Percentiles rank a stretch among this genome's conserved stretches.
Conservation (phyloP, 2,888 invertebrate species). For the Apoda limacodes region DNA sequence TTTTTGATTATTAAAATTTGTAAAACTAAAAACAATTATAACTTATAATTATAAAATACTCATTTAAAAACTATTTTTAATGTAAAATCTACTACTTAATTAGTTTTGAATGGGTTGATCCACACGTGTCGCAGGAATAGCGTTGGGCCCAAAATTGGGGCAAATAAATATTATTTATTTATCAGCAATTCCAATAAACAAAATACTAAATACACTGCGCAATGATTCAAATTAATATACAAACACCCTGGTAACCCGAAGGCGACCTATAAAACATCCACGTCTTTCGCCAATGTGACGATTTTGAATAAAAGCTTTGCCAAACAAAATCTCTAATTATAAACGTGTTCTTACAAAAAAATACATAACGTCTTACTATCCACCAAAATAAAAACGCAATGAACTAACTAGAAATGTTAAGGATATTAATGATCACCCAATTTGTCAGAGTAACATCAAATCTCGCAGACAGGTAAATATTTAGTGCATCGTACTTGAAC, state of each 20-base stretch:
- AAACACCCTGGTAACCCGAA: conserved; percentile 28
- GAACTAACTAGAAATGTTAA: conserved; percentile 23
- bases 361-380: conserved; percentile 27
- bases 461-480: conserved; percentile 56
- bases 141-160: too few species aligned
- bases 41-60: too few species aligned
- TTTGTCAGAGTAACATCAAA: conserved; percentile 36
- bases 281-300: conserved; percentile 34
- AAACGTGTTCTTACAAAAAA: conserved; percentile 39
- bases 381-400: conserved; percentile 35
- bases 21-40: too few species aligned
- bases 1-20: too few species aligned
- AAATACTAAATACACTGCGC: too few species aligned
- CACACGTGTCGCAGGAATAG: too few species aligned
- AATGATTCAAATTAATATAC: conserved; percentile 15
- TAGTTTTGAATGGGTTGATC: too few species aligned
- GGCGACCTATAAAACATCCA: conserved; percentile 29
- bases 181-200: too few species aligned
- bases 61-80: too few species aligned
- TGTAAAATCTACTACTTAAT: too few species aligned
- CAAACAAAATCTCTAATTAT: conserved; percentile 45
- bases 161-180: too few species aligned
- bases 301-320: conserved; percentile 44
- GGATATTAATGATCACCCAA: conserved; percentile 26
- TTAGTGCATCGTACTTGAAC: conserved; percentile 59